Evolutionary conservation across 1,140 invertebrate genomes (phyloP), one percentile per base, ranked within the genome.

Genomic region (Drosophila novamexicana): DNA sequence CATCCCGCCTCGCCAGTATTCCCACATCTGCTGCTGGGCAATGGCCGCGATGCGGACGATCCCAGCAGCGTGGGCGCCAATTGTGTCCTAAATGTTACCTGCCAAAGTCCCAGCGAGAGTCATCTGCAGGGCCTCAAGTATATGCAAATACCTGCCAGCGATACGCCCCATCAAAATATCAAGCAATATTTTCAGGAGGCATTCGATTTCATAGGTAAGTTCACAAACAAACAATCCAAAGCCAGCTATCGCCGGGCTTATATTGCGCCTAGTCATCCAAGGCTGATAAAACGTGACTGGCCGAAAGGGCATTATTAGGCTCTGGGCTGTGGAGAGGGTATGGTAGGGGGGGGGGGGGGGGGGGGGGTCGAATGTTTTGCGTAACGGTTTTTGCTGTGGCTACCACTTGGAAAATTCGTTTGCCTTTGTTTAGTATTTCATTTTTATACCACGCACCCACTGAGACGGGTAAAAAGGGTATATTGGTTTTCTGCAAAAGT

Each of bases 171-270:
- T 83, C 97, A 98, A 91, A 98, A 98, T 93, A 95, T 98, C 12
- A 96, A 96, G 83, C 97, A 98, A 93, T 98, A 97, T 94, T 98
- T 98, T 93, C 96, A 97, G 89, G 96, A 97, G 92, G 96, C 97
- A 63, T 97, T 96, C 91, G 95, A 97, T 74, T 98, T 98, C 93
- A 98, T 98, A 84, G 97, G 97, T 98, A 93, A 96, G 95, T 94
- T 4, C 7, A 32, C 7, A 37, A 16, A 2, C 18, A 34, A 10
- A 7, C 14, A n/a, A 69, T 53, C 67, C 39, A 62, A 65, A 74
- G 49, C 44, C 18, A 36, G 4, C 32, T 37, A 58, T 36, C 29
- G 45, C 44, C 44, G n/a, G 1, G 18, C 18, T 47, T 52, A 40
- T 47, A 42, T 57, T 68, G 52, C 44, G 68, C 77, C 77, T 68